Conservation (phyloP, 2,113 vertebrate genomes). For the Cottus gobio region DNA sequence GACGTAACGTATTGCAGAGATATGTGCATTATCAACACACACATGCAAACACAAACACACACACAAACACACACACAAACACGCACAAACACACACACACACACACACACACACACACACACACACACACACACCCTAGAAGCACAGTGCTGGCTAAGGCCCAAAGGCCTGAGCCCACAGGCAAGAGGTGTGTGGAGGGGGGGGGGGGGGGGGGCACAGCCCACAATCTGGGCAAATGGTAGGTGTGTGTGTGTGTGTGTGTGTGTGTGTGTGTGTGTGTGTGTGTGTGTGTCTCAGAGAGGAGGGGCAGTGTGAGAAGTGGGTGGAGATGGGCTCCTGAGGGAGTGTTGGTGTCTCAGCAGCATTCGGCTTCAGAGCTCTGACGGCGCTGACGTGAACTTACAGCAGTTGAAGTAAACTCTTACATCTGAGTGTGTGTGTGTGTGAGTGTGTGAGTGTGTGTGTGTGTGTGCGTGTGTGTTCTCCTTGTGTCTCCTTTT, state of each 20-base stretch:
- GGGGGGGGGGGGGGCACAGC: conserved; percentile 35
- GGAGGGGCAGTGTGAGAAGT: conserved; percentile 76
- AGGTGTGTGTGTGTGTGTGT: conserved; percentile 43
- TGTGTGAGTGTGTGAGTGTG: neutral
- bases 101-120: conserved; percentile 22
- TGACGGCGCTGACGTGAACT: conserved; percentile 55
- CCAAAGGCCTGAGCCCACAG: conserved; percentile 64
- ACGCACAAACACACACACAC: neutral
- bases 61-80: neutral
- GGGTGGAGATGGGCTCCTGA: conserved; percentile 80
- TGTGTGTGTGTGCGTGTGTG: neutral
- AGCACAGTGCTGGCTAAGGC: conserved; percentile 50
- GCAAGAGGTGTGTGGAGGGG: too few species aligned
- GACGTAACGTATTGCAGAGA: neutral
- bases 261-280: conserved; percentile 51
- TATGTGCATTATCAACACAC: neutral
- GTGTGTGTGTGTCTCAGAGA: conserved; percentile 32
- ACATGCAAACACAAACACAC: neutral
- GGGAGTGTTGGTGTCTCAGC: conserved; percentile 74
- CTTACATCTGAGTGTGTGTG: neutral
- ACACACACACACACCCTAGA: conserved; percentile 19
- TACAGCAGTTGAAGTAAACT: conserved; percentile 22
- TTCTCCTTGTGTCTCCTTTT: neutral
- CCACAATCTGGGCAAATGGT: conserved; percentile 67
- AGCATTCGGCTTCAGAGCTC: conserved; percentile 60